phyloP scores from a whole-genome alignment of 1,140 invertebrate genomes.

The Phortica variegata region DNA sequence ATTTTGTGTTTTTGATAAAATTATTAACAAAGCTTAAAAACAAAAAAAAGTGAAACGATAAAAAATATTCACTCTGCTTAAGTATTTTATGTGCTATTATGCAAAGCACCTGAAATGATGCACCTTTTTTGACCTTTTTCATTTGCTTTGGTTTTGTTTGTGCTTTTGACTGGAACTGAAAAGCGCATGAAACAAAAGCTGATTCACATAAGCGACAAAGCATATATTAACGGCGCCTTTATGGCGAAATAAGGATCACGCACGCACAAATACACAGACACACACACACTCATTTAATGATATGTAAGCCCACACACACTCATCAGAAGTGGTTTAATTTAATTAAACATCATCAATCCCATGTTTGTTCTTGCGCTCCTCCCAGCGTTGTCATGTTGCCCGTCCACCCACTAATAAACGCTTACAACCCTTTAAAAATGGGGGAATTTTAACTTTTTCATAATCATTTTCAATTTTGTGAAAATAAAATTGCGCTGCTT shows the following conservation, averaged over 20 bases:
- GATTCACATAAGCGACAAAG: conserved; percentile 38
- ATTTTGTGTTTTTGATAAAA: too few relatives aligned
- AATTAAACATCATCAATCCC: conserved; percentile 52
- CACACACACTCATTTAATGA: too few relatives aligned
- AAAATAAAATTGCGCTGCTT: conserved; percentile 45
- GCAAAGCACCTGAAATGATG: conserved; percentile 40
- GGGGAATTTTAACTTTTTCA: conserved; percentile 31
- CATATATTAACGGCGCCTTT: conserved; percentile 54
- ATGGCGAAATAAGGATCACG: conserved; percentile 47
- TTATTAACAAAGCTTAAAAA: too few relatives aligned
- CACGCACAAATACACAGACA: too few relatives aligned
- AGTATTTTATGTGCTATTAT: conserved; percentile 48
- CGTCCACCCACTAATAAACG: conserved; percentile 29
- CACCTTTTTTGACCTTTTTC: conserved; percentile 29
- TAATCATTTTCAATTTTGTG: conserved; percentile 55
- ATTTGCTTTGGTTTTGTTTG: too few relatives aligned
- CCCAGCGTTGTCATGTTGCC: too few relatives aligned
- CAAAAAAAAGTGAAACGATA: too few relatives aligned
- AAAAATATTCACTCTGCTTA: too few relatives aligned
- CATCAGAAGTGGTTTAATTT: conserved; percentile 40
- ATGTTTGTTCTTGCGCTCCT: conserved; percentile 41
- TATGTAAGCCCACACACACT: conserved; percentile 23
- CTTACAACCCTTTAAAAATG: conserved; percentile 11
- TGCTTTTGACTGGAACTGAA: not conserved
- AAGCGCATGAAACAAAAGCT: conserved; percentile 16